These are phyloP conservation scores for Drosophila subpulchrella DNA, from an alignment of 1,140 invertebrate species.

Conservation along the genomic window DNA sequence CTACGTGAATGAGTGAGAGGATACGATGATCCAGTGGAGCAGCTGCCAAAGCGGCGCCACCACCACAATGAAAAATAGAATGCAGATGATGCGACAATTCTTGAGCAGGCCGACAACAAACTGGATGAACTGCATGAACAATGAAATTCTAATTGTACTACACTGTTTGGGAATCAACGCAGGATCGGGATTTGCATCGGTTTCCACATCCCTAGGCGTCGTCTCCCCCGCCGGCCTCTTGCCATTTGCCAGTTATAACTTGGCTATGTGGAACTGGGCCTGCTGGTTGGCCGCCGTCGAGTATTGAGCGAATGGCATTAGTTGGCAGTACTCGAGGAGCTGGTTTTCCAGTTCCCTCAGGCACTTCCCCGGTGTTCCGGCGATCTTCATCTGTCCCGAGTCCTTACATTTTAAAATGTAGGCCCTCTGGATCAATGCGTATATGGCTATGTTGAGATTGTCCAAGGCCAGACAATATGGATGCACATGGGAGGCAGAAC, in stretches of 20 bases:
- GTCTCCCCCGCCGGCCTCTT: constrained; percentile 43
- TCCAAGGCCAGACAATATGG: constrained; percentile 88
- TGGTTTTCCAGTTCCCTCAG: constrained; percentile 61
- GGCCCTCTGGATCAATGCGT: constrained; percentile 68
- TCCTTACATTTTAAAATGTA: constrained; percentile 63
- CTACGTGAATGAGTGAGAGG: constrained; percentile 45
- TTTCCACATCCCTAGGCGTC: constrained; percentile 2
- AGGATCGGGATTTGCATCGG: constrained; percentile 8
- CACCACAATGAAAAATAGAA: constrained; percentile 65
- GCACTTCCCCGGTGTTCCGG: constrained; percentile 45
- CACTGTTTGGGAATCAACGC: constrained; percentile 20
- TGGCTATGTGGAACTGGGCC: constrained; percentile 72
- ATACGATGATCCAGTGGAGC: constrained; percentile 59
- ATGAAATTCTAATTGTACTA: constrained; percentile 69
- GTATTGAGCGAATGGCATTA: constrained; percentile 79
- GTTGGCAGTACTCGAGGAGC: constrained; percentile 70
- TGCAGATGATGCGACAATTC: constrained; percentile 76
- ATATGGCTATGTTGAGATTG: constrained; percentile 82
- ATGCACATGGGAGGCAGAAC: constrained; percentile 84
- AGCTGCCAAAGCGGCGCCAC: constrained; percentile 60
- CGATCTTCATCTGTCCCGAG: constrained; percentile 58
- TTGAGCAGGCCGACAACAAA: constrained; percentile 70
- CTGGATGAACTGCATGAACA: constrained; percentile 52
- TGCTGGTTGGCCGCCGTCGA: constrained; percentile 71
- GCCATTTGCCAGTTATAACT: constrained; percentile 81